Conservation (phyloP, 2,888 invertebrate genomes). For the Hydraecia micacea region DNA sequence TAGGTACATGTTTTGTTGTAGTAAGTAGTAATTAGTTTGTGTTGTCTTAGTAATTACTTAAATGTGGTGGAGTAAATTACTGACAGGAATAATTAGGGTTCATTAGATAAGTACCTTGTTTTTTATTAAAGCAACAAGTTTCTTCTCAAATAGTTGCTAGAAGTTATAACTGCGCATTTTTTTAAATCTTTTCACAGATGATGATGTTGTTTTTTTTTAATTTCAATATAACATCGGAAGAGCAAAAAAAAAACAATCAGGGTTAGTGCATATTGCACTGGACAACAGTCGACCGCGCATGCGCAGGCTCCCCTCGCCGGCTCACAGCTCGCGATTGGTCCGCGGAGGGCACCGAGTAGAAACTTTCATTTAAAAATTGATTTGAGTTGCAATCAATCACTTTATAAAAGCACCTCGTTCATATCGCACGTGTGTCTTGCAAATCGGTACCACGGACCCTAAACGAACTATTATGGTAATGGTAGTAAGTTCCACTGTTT, state of each 20-base stretch:
- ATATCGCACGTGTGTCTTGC: constrained; percentile 14
- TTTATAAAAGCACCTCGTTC: constrained; percentile 38
- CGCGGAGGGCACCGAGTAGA: constrained; percentile 20
- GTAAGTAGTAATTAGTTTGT: constrained; percentile 41
- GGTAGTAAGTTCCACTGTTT: constrained; percentile 22
- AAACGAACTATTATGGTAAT: constrained; percentile 17
- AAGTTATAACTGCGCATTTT: background rate
- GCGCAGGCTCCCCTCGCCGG: constrained; percentile 28
- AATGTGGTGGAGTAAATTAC: constrained; percentile 40
- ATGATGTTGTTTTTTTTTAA: background rate
- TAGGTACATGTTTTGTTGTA: constrained; percentile 46
- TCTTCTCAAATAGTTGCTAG: background rate
- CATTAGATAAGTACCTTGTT: background rate
- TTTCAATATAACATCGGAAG: background rate
- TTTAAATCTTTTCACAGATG: background rate
- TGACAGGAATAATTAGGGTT: constrained; percentile 33
- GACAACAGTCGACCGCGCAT: constrained; percentile 38
- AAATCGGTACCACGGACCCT: background rate
- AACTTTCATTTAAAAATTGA: constrained; percentile 27
- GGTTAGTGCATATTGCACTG: constrained; percentile 43
- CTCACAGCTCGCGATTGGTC: constrained; percentile 39
- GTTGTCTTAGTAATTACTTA: constrained; percentile 8
- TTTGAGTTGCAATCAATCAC: constrained; percentile 46
- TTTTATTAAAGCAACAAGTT: background rate
- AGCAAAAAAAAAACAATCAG: constrained; percentile 35